A percentile compares a stretch with the other conserved stretches of the same genome.
Conservation (phyloP, 2,113 vertebrate genomes). For the Callithrix jacchus region DNA sequence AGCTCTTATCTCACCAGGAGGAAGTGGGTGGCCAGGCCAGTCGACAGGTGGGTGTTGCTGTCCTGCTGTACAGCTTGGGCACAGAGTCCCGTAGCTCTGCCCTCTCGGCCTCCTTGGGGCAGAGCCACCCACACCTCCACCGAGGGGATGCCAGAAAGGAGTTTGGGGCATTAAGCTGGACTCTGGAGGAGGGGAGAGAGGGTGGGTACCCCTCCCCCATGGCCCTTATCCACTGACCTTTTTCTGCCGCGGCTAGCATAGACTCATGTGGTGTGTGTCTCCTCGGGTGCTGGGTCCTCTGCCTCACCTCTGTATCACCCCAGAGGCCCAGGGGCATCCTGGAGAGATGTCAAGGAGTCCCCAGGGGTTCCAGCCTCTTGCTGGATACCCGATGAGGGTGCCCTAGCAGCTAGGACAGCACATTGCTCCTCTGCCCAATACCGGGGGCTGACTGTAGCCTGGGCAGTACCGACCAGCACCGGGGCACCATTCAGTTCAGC, state of each 20-base stretch:
- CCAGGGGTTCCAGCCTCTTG: background rate
- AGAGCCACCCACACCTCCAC: background rate
- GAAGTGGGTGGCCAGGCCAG: conserved; percentile 57
- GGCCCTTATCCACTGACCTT: background rate
- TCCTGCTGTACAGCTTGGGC: background rate
- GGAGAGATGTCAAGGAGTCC: background rate
- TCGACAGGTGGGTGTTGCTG: conserved; percentile 64
- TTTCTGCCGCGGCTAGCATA: background rate
- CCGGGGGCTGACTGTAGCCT: background rate
- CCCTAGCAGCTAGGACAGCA: background rate
- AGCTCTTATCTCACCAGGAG: conserved; percentile 64
- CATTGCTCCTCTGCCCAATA: background rate
- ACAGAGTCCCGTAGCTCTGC: background rate
- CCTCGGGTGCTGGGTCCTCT: background rate
- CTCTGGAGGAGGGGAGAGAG: background rate
- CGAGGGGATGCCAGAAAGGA: background rate
- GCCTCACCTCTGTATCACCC: background rate
- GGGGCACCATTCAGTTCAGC: background rate
- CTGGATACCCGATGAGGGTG: background rate
- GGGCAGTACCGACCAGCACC: background rate
- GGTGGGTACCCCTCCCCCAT: background rate
- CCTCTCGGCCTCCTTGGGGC: background rate
- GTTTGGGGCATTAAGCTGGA: background rate
- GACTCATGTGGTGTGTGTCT: background rate
- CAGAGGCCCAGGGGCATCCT: background rate